A percentile compares a stretch with the other conserved stretches of the same genome.
phyloP scores from a whole-genome alignment of 2,888 invertebrate species.

The Apotomis capreana region DNA sequence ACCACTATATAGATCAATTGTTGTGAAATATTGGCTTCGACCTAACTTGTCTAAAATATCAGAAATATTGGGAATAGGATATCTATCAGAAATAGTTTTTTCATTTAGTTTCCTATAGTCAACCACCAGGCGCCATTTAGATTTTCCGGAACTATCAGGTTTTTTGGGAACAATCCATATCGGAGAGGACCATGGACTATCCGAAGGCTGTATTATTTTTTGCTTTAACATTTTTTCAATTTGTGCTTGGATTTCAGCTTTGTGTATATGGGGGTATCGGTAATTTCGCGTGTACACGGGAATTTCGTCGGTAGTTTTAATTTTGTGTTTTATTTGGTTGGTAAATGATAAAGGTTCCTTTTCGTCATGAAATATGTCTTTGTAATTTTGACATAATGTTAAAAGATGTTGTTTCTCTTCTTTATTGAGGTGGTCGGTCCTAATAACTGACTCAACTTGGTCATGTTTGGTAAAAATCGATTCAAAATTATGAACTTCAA shows the following conservation, averaged over 20 bases:
- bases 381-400: neutral
- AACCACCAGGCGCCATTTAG: too few species aligned
- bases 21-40: too few species aligned
- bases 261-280: slow-evolving; percentile 36
- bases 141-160: neutral
- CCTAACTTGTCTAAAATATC: too few species aligned
- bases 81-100: too few species aligned
- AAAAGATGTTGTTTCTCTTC: neutral
- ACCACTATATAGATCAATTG: too few species aligned
- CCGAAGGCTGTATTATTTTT: slow-evolving; percentile 32
- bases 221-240: slow-evolving; percentile 44
- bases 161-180: slow-evolving; percentile 1
- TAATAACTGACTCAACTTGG: neutral
- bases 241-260: slow-evolving; percentile 33
- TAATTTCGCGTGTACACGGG: slow-evolving; percentile 35
- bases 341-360: slow-evolving; percentile 30
- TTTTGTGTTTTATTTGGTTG: slow-evolving; percentile 36
- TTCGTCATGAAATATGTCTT: neutral
- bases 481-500: too few species aligned
- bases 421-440: neutral
- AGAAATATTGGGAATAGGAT: too few species aligned
- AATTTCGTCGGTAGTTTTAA: slow-evolving; percentile 35
- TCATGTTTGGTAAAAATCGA: too few species aligned
- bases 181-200: slow-evolving; percentile 20
- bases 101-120: too few species aligned